Evolutionary conservation across 2,888 invertebrate genomes (phyloP), one percentile per base, ranked within the genome.

Genomic region (Biston stratarius): DNA sequence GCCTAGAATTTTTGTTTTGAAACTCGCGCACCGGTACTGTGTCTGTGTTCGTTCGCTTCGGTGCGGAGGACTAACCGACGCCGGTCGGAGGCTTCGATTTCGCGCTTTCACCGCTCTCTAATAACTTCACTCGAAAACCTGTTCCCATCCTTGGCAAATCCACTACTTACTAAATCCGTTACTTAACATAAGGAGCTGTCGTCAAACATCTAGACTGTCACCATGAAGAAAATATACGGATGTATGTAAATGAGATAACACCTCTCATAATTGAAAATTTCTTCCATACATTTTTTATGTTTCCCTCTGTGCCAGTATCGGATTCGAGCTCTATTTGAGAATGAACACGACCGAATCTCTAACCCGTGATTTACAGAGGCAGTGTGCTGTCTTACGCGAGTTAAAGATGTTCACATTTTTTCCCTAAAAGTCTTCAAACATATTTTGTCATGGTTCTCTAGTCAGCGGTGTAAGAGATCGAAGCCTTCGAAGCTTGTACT

Each of bases 1-100:
- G 94, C 86, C 92, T 94, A 86, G 94, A 94, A 84, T 94, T 94
- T 91, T 91, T 94, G 85, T 94, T 94, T 86, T 94, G 90, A 91
- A 73, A 81, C 82, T 76, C 83, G 82, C 86, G 87, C 89, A 85
- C 87, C 89, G 93, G 92, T 91, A 92, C 91, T 90, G 91, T 91
- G 84, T 78, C 82, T 86, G 88, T 90, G 87, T 87, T 83, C 83
- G 84, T 87, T 84, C 83, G 90, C 89, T 89, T 87, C 82, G 90
- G 91, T 87, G 89, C 90, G 86, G 85, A 83, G 85, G 86, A 88
- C 87, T 90, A 86, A 89, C 83, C 79, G 81, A 80, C 79, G 80
- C 74, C 73, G 71, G 56, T 72, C 78, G 82, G 77, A 77, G 83
- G 81, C 80, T 84, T 84, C 83, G 76, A 80, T 82, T 78, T 71